A percentile compares a stretch with the other conserved stretches of the same genome.
phyloP scores from a whole-genome alignment of 2,113 vertebrate species.

The Sinocyclocheilus rhinocerous region DNA sequence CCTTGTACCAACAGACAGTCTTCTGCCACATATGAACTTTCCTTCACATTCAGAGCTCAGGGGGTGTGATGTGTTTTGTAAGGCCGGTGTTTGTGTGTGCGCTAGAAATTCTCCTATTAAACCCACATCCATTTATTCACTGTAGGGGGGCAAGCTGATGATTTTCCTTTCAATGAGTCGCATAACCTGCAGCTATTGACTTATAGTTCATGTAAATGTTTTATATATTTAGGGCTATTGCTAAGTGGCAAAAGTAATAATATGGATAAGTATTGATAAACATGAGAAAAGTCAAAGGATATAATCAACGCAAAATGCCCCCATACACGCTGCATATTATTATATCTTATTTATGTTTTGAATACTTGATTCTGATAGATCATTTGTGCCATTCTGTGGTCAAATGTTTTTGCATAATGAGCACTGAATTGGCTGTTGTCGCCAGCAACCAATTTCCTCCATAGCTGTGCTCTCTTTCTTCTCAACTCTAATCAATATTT shows the following conservation, averaged over 20 bases:
- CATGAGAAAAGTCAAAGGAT: conserved; percentile 65
- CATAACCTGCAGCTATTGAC: conserved; percentile 65
- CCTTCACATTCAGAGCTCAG: neutral
- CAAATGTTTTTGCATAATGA: conserved; percentile 1
- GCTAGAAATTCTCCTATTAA: conserved; percentile 65
- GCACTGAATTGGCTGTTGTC: neutral
- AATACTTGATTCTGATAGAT: neutral
- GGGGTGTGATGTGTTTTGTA: conserved; percentile 23
- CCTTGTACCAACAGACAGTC: neutral
- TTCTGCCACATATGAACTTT: neutral
- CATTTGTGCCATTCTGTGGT: neutral
- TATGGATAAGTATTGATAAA: conserved; percentile 65
- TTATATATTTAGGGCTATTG: conserved; percentile 72
- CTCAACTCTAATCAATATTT: neutral
- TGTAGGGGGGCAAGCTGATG: conserved; percentile 56
- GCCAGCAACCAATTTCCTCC: neutral
- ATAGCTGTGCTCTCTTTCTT: neutral
- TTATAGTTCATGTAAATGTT: conserved; percentile 73
- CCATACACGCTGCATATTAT: neutral
- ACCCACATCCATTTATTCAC: conserved; percentile 68
- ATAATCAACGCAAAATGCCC: conserved; percentile 28
- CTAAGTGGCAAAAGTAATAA: conserved; percentile 67
- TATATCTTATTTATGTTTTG: neutral
- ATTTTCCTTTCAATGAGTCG: conserved; percentile 68
- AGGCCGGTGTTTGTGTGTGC: conserved; percentile 2